Conservation (phyloP, 2,113 vertebrate genomes). For the Ochotona princeps region DNA sequence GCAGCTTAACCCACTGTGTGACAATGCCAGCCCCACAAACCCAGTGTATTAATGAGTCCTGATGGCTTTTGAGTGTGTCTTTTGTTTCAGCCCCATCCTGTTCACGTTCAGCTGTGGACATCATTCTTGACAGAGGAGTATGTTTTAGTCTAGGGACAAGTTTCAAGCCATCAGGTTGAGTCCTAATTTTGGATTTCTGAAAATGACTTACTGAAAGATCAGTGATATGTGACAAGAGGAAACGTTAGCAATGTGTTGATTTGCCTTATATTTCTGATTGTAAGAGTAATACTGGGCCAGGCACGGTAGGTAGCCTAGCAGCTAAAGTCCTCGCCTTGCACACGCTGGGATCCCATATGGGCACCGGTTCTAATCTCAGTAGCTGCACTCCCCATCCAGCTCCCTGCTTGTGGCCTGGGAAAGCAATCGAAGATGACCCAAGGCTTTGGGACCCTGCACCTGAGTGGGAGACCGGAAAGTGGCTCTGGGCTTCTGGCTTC, state of each 20-base stretch:
- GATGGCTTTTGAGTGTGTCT: not conserved
- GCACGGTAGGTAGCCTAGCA: no score
- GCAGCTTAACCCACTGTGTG: no score
- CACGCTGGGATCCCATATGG: no score
- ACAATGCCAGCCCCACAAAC: no score
- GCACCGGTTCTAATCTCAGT: no score
- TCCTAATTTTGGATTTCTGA: not conserved
- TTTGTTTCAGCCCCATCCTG: not conserved
- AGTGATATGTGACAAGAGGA: not conserved
- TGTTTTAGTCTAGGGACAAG: not conserved
- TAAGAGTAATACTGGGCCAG: not conserved
- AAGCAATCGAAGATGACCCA: no score
- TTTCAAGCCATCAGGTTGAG: not conserved
- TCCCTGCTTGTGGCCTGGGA: no score
- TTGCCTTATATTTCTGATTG: slow-evolving; percentile 16
- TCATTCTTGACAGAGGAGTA: not conserved
- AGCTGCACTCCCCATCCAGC: no score
- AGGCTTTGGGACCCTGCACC: no score
- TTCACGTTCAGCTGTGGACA: not conserved
- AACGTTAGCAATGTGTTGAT: not conserved
- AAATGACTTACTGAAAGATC: not conserved
- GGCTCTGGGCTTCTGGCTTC: no score
- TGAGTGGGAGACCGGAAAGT: no score
- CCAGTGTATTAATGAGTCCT: not conserved
- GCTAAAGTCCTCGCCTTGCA: no score